phyloP scores from a whole-genome alignment of 2,888 invertebrate species.

The Synergus gifuensis region DNA sequence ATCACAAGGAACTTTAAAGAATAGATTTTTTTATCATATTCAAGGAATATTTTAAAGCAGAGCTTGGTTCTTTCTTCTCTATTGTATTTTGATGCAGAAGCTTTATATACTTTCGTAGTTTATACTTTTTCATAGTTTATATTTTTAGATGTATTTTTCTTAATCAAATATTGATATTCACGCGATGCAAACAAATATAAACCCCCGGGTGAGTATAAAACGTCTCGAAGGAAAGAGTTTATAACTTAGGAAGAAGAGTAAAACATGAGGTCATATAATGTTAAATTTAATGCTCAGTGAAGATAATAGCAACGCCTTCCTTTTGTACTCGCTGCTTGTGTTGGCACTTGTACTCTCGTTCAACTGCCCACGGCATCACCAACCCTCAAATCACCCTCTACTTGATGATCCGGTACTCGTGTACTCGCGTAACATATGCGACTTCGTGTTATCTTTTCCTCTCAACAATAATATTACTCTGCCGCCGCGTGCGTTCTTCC shows the following conservation, averaged over 20 bases:
- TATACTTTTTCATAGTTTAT: too few relatives aligned
- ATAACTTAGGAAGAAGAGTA: background rate
- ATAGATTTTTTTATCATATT: background rate
- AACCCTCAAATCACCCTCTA: background rate
- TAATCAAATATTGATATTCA: too few relatives aligned
- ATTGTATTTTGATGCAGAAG: background rate
- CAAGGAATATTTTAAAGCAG: background rate
- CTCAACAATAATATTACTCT: slow-evolving; percentile 71
- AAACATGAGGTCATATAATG: background rate
- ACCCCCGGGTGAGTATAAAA: background rate
- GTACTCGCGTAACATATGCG: slow-evolving; percentile 65
- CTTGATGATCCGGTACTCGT: slow-evolving; percentile 37
- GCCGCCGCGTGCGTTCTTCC: slow-evolving; percentile 59
- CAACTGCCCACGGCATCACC: background rate
- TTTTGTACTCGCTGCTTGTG: background rate
- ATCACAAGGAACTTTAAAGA: background rate
- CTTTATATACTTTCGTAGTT: background rate
- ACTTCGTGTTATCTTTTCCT: slow-evolving; percentile 69
- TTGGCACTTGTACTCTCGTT: background rate
- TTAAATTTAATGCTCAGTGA: background rate
- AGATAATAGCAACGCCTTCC: background rate
- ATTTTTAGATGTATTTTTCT: too few relatives aligned
- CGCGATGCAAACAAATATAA: too few relatives aligned
- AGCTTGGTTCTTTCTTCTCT: background rate
- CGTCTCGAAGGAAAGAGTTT: background rate